phyloP scores from a whole-genome alignment of 2,888 invertebrate genomes.

The Spilarctia lutea region DNA sequence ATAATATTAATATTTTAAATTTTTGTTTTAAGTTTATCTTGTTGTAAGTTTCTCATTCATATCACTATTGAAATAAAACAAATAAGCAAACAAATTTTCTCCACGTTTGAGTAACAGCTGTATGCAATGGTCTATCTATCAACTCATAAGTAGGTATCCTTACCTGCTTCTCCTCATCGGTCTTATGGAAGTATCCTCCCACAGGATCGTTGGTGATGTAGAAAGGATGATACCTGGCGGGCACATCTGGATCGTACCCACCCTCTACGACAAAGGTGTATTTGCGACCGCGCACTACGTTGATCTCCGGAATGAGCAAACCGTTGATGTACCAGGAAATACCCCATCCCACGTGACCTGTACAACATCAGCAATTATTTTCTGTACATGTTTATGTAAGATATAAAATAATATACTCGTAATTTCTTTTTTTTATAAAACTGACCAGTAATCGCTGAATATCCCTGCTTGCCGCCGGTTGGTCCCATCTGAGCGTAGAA shows the following conservation, averaged over 20 bases:
- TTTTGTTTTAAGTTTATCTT: neutral
- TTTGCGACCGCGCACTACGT: constrained; percentile 94
- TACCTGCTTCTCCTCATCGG: constrained; percentile 93
- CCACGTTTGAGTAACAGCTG: neutral
- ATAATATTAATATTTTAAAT: too few species aligned
- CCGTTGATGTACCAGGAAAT: constrained; percentile 98
- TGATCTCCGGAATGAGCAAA: constrained; percentile 95
- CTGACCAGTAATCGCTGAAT: constrained; percentile 94
- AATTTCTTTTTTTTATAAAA: neutral
- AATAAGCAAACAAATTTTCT: neutral
- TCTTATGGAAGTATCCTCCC: constrained; percentile 96
- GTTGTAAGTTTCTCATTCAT: neutral
- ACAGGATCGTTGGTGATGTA: constrained; percentile 96
- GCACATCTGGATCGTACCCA: constrained; percentile 91
- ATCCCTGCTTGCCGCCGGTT: constrained; percentile 95
- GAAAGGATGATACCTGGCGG: constrained; percentile 96
- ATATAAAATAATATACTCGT: too few species aligned
- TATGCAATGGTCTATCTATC: neutral
- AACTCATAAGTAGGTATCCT: neutral
- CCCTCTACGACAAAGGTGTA: constrained; percentile 97
- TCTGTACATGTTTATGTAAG: too few species aligned
- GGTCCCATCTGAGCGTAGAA: constrained; percentile 98
- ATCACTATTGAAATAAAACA: neutral
- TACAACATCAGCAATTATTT: neutral
- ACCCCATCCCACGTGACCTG: constrained; percentile 97